Conservation (phyloP, 2,888 invertebrate species). For the Zygogramma bicolorata region DNA sequence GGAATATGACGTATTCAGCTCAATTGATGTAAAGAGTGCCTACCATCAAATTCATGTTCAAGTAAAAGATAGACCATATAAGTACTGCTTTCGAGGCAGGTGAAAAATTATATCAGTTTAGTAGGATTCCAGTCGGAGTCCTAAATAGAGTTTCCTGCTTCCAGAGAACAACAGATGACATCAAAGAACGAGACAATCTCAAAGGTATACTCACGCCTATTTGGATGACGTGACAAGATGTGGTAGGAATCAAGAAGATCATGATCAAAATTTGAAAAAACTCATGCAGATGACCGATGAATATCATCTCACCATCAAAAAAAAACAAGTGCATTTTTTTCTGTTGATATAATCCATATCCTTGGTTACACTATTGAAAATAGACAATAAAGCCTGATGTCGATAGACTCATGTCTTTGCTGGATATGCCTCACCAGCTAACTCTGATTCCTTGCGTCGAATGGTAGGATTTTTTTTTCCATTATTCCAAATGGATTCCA, state of each 20-base stretch:
- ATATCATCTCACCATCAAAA: too few species aligned
- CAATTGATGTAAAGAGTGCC: neutral
- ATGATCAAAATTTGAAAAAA: too few species aligned
- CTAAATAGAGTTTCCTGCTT: too few species aligned
- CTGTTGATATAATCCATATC: neutral
- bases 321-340: neutral
- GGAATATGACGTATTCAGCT: neutral
- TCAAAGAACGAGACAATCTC: too few species aligned
- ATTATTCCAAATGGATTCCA: too few species aligned
- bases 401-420: neutral
- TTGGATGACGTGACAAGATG: neutral
- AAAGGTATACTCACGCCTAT: too few species aligned
- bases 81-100: conserved; percentile 12
- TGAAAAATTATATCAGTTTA: conserved; percentile 6
- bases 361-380: too few species aligned
- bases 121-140: conserved; percentile 11
- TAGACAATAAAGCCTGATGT: neutral
- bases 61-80: neutral
- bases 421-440: neutral
- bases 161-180: too few species aligned
- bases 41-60: too few species aligned
- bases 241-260: neutral
- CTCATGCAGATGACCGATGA: too few species aligned
- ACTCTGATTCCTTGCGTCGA: too few species aligned
- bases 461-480: too few species aligned